Evolutionary conservation across 2,888 invertebrate genomes (phyloP), one percentile per base, ranked within the genome.

Genomic region (Eilema depressum): DNA sequence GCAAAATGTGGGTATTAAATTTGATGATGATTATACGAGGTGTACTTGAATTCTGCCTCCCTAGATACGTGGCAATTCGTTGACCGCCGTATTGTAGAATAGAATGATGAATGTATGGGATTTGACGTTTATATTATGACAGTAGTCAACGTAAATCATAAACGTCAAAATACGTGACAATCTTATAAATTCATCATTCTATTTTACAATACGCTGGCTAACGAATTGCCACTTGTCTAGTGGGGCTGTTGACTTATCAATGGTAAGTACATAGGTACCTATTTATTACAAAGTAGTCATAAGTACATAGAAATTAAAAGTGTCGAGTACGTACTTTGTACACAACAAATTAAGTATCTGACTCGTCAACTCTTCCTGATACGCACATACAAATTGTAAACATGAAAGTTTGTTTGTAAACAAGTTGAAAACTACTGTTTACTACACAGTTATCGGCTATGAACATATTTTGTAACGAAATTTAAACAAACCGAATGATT

Each of bases 401-500:
- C 41, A 79, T 47, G 66, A 63, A 30, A 28, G 37, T 59, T 3
- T 80, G 73, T 78, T 82, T 80, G 69, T 78, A 79, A 83, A 77
- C 63, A 83, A 33, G 3, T 33, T 23, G 56, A 75, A 71, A 79
- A 75, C 71, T 75, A 64, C 63, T 80, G 73, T 70, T 73, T 77
- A 79, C 71, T 71, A 75, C 67, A 56, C 28, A 69, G 68, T 77
- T 67, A 70, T 69, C 56, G 23, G 23, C 66, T 26, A 62, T 37
- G n/a, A 57, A 33, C 14, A 41, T 74, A 72, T 75, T 71, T 77
- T 70, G 73, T 75, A 70, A 76, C 74, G 66, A 75, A 79, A 78
- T 73, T 74, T 78, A 63, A 84, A 84, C 83, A 80, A 84, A 78
- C 68, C 64, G 64, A 61, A 63, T 83, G 76, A 79, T 65, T 70